Evolutionary conservation across 2,113 vertebrate genomes (phyloP).

Genomic region (Capricornis sumatraensis): DNA sequence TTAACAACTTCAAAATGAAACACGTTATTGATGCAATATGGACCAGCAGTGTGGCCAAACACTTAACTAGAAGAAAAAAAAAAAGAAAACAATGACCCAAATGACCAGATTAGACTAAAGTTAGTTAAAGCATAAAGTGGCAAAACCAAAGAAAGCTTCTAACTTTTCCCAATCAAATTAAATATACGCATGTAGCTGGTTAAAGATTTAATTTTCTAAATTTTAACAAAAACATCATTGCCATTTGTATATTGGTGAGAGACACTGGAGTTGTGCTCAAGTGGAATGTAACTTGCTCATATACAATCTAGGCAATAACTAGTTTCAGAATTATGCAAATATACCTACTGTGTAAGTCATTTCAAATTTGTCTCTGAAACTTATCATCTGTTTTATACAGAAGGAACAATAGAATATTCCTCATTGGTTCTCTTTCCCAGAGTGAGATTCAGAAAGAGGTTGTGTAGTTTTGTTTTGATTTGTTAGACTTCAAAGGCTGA

Average conservation of each 20-base stretch:
- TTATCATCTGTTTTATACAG: background rate
- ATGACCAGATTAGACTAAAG: constrained; percentile 29
- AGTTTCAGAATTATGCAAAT: background rate
- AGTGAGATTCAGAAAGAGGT: background rate
- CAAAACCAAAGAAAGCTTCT: constrained; percentile 24
- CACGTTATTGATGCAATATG: constrained; percentile 50
- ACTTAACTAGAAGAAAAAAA: constrained; percentile 16
- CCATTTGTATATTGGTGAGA: background rate
- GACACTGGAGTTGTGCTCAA: background rate
- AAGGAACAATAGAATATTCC: background rate
- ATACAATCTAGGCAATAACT: background rate
- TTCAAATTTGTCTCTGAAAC: constrained; percentile 1
- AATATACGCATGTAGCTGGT: background rate
- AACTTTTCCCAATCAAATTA: background rate
- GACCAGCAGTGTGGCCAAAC: constrained; percentile 15
- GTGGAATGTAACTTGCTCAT: background rate
- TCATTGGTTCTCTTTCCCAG: background rate
- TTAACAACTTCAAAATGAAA: constrained; percentile 54
- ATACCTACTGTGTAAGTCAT: background rate
- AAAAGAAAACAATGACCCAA: constrained; percentile 35
- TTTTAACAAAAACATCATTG: constrained; percentile 1
- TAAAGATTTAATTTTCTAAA: constrained; percentile 28
- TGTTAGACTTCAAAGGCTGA: background rate
- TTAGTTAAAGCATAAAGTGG: constrained; percentile 37
- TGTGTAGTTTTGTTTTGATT: constrained; percentile 9